Base-by-base conservation (phyloP, 2,888 invertebrate species). In the Nipponacmea schrenckii region DNA sequence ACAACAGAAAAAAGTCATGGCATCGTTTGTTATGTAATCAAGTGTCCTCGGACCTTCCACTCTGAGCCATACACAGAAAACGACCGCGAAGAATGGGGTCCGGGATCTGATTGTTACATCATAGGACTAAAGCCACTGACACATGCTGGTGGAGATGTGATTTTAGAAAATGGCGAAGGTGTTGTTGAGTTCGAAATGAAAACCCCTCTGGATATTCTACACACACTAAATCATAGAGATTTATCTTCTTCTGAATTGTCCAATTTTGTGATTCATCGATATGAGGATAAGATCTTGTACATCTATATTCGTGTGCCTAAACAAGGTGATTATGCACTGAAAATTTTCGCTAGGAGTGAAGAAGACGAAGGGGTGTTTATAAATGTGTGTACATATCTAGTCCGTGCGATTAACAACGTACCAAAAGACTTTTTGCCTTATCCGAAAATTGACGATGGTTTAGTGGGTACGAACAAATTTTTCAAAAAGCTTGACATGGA, bases 61-160 rank as follows among this genome's bases (percentile, higher is more conserved):
- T 78, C 80, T 20, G 69, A 77, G 56, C 81, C 83, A 17, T 76
- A 85, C 31, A 86, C 86, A 1, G 80, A 79, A 66, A 82, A 81
- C 64, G 85, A 85, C 27, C 80, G 83, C 39, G 83, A 84, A 44
- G 86, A 86, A 45, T 86, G 86, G 86, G 86, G 86, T 0, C 85
- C 85, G 4, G 85, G 85, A 5, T 74, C 78, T 7, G 85, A 85
- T 66, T 79, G 81, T 7, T 76, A 80, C 48, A 79, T 79, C 24
- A 76, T 80, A 46, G 86, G 86, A 12, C 69, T 86, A 44, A 77
- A 76, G 2, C 79, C 86, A 4, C 65, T 80, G 8, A 79, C 82
- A 7, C 86, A 86, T 69, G 73, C 79, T 24, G 75, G 79, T 8
- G 84, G 83, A 7, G 75, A 81, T 45, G 76, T 86, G 12, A 78